Conservation (phyloP, 2,113 vertebrate species). For the Sakesphorus luctuosus region DNA sequence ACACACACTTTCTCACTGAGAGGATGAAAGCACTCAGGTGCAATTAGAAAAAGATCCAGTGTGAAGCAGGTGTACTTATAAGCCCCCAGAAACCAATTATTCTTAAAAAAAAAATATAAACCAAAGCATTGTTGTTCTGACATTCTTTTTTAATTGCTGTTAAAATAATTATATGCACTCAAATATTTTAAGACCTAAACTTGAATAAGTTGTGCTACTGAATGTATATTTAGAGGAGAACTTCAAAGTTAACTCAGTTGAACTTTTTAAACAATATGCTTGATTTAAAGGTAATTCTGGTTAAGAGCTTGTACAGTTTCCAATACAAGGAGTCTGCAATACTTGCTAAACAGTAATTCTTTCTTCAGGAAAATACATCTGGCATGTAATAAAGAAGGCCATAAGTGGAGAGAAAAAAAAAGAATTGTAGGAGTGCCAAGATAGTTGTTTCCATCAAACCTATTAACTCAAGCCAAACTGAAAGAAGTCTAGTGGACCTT, state of each 20-base stretch:
- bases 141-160: not conserved
- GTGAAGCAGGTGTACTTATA: not conserved
- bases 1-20: not conserved
- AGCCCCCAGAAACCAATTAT: not conserved
- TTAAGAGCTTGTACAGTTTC: not conserved
- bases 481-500: not conserved
- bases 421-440: not conserved
- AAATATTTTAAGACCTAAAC: not conserved
- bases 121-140: not conserved
- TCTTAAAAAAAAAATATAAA: not conserved
- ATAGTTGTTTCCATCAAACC: not conserved
- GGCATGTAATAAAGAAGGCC: not conserved
- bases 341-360: not conserved
- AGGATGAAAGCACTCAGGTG: not conserved
- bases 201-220: not conserved
- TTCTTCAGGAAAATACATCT: not conserved
- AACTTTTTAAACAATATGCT: not conserved
- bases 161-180: not conserved
- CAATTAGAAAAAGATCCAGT: not conserved
- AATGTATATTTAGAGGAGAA: not conserved
- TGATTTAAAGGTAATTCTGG: not conserved
- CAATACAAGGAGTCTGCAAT: not conserved
- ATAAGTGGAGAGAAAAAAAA: not conserved
- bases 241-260: not conserved
- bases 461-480: not conserved